Evolutionary conservation across 2,797 vertebrate species (phyloP).

Genomic region (Xenopus petersii): DNA sequence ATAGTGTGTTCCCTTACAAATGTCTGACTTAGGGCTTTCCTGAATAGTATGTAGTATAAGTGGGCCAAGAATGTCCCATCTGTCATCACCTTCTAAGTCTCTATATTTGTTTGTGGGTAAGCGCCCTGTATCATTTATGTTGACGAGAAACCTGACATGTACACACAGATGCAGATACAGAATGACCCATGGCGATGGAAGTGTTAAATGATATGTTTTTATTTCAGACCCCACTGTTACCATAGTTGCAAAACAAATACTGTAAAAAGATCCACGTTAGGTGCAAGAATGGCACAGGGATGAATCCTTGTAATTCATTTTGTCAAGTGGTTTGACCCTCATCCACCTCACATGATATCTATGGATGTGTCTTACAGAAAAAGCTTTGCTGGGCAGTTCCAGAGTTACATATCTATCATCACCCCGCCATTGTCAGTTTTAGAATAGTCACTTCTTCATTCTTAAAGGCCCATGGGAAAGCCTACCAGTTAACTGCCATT

Average conservation of each 20-base stretch:
- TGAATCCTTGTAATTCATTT: constrained; percentile 41
- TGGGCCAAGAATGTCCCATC: background rate
- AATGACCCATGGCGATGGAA: constrained; percentile 1
- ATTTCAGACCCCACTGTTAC: constrained; percentile 3
- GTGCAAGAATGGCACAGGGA: constrained; percentile 29
- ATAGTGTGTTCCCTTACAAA: too few species aligned
- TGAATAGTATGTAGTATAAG: background rate
- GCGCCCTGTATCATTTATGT: background rate
- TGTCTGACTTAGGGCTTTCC: too few species aligned
- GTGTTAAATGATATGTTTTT: background rate
- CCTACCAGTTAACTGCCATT: background rate
- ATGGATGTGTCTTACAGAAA: constrained; percentile 24
- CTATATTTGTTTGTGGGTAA: background rate
- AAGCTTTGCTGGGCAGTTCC: constrained; percentile 12
- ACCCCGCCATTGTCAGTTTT: background rate
- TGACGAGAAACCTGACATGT: background rate
- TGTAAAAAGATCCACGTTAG: constrained; percentile 16
- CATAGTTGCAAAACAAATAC: constrained; percentile 27
- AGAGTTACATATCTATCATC: constrained; percentile 8
- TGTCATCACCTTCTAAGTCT: background rate
- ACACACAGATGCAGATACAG: background rate
- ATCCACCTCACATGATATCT: constrained; percentile 25
- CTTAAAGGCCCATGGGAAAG: background rate
- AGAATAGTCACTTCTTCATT: background rate
- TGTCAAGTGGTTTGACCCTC: constrained; percentile 28